Base-by-base conservation (phyloP, 2,888 invertebrate genomes). In the Cerastoderma edule region DNA sequence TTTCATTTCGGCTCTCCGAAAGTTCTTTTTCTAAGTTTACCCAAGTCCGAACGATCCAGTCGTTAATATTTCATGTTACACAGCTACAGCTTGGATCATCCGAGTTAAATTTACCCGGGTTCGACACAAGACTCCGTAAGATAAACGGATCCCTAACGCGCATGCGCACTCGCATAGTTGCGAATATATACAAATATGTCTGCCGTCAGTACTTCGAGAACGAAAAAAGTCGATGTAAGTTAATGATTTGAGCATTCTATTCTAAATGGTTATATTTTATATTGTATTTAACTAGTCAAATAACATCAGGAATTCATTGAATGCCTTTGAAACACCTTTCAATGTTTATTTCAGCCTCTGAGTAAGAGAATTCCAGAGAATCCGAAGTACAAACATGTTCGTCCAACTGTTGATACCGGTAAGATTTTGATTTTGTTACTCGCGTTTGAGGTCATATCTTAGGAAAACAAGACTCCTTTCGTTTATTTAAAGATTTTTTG, bases 321-420 rank as follows among this genome's bases (percentile, higher is more conserved):
- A 16, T 44, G 44, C 8, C 19, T 44, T 44, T 19, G 8, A 44
- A 8, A 44, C 19, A 44, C 19, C 8, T 35, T 66, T 16, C 28
- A 65, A 32, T 39, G n/a, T n/a, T 39, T 64, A 70, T 86, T 89
- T 35, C 84, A 92, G 92, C 89, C 89, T 6, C 54, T 92, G 83
- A 82, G 83, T 33, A 91, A 90, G 82, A 89, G 87, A 83, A 85
- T 91, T 53, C 92, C 90, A 53, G 85, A 85, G 73, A 93, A 93
- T 83, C 92, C 92, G 2, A 92, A 91, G 82, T 93, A 92, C 85
- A 90, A 89, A 83, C 86, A 93, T 90, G 89, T 93, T 60, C 83
- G 87, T 78, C 69, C 91, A 10, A 90, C 91, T 6, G 85, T 93
- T 67, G 93, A 93, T 74, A 92, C 93, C 84, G 93, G 92, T 92